A percentile compares a stretch with the other conserved stretches of the same genome.
Evolutionary conservation across 2,888 invertebrate genomes (phyloP).

Genomic region (Aquatica leii): DNA sequence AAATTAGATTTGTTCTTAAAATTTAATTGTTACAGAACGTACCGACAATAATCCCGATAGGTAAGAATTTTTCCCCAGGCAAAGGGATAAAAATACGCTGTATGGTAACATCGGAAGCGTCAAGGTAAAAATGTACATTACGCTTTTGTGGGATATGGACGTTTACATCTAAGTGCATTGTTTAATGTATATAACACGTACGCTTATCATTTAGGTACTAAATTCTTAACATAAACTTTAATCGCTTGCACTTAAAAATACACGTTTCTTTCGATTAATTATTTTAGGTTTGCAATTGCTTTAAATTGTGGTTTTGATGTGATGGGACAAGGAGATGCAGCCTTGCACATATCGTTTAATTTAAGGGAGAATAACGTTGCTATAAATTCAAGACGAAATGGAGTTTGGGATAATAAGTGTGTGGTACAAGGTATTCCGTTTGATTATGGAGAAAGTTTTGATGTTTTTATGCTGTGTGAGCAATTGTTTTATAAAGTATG

Average conservation of each 20-base stretch:
- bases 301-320: constrained; percentile 3
- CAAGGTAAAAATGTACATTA: constrained; percentile 13
- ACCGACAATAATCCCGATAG: constrained; percentile 14
- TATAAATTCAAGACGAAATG: background rate
- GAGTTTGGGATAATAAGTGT: background rate
- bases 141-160: constrained; percentile 10
- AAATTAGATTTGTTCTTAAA: background rate
- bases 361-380: background rate
- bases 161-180: background rate
- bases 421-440: constrained; percentile 6
- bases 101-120: constrained; percentile 1
- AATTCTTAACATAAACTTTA: no score
- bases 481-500: background rate
- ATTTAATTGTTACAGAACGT: constrained; percentile 14
- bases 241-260: no score
- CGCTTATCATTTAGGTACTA: no score
- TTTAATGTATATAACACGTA: constrained; percentile 1
- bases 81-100: constrained; percentile 12
- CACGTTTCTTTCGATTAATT: no score
- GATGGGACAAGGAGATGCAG: background rate
- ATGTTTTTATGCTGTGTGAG: constrained; percentile 4
- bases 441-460: constrained; percentile 6
- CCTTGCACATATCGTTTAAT: constrained; percentile 4
- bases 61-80: constrained; percentile 11
- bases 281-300: constrained; percentile 5